Evolutionary conservation across 2,797 vertebrate species (phyloP), one percentile per base, ranked within the genome.

Genomic region (Sylvilagus floridanus): DNA sequence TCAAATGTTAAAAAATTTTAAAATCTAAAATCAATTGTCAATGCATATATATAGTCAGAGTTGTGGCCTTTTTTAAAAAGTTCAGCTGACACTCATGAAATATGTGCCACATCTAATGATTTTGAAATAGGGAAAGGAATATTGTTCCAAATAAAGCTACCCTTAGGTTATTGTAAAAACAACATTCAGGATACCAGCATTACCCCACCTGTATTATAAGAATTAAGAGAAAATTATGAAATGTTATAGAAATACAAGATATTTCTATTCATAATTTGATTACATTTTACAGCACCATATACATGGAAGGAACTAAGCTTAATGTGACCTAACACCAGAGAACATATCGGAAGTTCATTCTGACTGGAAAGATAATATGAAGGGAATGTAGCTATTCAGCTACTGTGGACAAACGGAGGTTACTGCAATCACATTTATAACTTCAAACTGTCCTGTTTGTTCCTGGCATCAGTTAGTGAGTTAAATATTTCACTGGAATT

Each of bases 401-500:
- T 92, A 85, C 50, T 84, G 68, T 91, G 63, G 68, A 91, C 7
- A 86, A 96, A 63, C 84, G 42, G 37, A 89, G 26, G 17, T 92
- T 89, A 89, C 50, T 84, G 1, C 88, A 66, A n/a, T 94, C n/a
- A 52, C 50, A 47, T 93, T 88, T 93, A 88, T 84, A 62, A 81
- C 83, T 77, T 86, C 37, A 88, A 87, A 92, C 93, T 86, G 28
- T 32, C 32, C 65, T 50, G 91, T 86, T 92, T 77, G 37, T 89
- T 93, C 72, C 60, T 92, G 68, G 57, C 30, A 79, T 81, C 17
- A 94, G 50, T 90, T 79, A 83, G 88, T 79, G n/a, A 69, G 52
- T 91, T 86, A 72, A 93, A 62, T 63, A 72, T 35, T 68, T 60
- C 79, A 60, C 37, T 91, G 47, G 17, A 86, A 95, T 86, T 81